phyloP scores from a whole-genome alignment of 2,113 vertebrate genomes.

The Anthoscopus minutus region DNA sequence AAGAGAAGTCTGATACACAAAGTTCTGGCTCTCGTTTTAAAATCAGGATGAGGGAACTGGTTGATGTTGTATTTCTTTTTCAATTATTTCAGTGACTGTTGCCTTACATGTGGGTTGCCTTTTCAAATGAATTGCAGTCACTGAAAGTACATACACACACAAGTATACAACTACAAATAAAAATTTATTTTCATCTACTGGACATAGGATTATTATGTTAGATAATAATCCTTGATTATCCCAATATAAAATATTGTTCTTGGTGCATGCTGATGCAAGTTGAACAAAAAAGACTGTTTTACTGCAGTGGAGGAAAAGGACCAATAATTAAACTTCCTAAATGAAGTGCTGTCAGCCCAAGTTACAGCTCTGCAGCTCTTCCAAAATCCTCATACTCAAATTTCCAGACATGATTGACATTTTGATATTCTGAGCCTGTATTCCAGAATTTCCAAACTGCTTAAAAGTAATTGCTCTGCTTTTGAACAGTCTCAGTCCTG shows the following conservation, averaged over 20 bases:
- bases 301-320: neutral
- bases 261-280: neutral
- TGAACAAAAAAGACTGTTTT: neutral
- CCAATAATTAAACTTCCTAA: neutral
- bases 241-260: neutral
- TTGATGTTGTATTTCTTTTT: neutral
- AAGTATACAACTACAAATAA: neutral
- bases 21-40: neutral
- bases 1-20: neutral
- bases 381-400: neutral
- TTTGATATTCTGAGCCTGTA: neutral
- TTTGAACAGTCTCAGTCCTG: neutral
- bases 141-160: neutral
- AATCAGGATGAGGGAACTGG: neutral
- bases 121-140: neutral
- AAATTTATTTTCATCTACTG: neutral
- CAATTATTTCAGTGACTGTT: neutral
- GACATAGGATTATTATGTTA: neutral
- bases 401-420: fast-evolving
- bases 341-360: neutral
- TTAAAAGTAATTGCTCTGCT: neutral
- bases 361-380: neutral
- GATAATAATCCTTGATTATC: neutral
- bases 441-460: neutral
- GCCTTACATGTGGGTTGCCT: neutral